A percentile compares a stretch with the other conserved stretches of the same genome.
These are phyloP conservation scores for Physella acuta DNA, from an alignment of 1,140 invertebrate genomes.

Conservation along the genomic window DNA sequence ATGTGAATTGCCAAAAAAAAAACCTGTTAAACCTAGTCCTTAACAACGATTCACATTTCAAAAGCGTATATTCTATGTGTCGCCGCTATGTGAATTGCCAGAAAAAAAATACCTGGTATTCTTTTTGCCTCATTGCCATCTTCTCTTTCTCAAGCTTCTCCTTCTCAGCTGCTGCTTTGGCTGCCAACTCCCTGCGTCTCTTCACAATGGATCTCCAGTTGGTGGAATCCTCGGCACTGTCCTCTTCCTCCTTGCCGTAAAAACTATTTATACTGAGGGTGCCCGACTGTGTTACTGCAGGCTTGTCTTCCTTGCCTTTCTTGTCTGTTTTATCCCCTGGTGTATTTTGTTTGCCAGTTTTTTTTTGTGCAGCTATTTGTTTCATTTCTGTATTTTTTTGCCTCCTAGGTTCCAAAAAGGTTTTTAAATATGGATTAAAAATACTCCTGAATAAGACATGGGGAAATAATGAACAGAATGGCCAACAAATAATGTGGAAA, in stretches of 20 bases:
- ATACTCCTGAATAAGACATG: too few species aligned
- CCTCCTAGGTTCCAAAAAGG: too few species aligned
- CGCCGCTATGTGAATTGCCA: too few species aligned
- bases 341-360: conserved; percentile 31
- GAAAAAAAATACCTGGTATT: conserved; percentile 9
- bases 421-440: too few species aligned
- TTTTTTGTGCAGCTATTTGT: conserved; percentile 34
- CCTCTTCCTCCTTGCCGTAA: conserved; percentile 28
- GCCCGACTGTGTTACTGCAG: neutral
- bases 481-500: too few species aligned
- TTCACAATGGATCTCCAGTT: conserved; percentile 50
- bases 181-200: conserved; percentile 42
- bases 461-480: too few species aligned
- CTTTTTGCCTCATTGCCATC: conserved; percentile 31
- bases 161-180: conserved; percentile 45
- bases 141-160: conserved; percentile 41
- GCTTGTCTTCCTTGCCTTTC: neutral
- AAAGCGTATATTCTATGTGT: too few species aligned
- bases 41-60: too few species aligned
- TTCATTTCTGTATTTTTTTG: conserved; percentile 42
- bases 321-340: conserved; percentile 23
- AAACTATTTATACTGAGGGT: neutral
- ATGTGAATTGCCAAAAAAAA: too few species aligned
- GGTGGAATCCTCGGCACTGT: conserved; percentile 33
- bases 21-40: too few species aligned